These are phyloP conservation scores for Tetanocera ferruginea DNA, from an alignment of 2,888 invertebrate species.

Conservation along the genomic window DNA sequence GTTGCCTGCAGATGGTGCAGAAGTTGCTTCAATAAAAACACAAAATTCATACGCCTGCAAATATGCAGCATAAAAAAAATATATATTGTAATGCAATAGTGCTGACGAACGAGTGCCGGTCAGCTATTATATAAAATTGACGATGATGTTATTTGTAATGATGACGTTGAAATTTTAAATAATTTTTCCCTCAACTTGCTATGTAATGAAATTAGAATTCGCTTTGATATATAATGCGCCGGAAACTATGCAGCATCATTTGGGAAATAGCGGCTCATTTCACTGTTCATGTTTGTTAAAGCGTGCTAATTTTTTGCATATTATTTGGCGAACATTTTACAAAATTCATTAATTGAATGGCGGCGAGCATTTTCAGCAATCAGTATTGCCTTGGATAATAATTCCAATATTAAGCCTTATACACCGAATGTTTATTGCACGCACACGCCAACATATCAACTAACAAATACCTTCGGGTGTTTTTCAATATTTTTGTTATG, in stretches of 20 bases:
- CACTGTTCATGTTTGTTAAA: not conserved
- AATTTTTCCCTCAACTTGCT: not conserved
- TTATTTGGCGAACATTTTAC: not conserved
- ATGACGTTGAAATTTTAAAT: not conserved
- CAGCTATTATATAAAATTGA: not conserved
- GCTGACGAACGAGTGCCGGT: not conserved
- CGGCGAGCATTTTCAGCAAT: not conserved
- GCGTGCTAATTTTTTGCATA: not conserved
- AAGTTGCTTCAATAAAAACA: not conserved
- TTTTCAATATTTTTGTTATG: not conserved
- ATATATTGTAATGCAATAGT: not conserved
- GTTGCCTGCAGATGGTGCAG: not conserved
- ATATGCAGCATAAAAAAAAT: not conserved
- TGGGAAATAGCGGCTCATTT: not conserved
- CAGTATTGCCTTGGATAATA: not conserved
- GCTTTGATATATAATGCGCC: not conserved
- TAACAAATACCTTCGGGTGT: not conserved
- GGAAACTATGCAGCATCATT: constrained; percentile 23
- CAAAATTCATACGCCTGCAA: not conserved
- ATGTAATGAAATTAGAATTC: not conserved
- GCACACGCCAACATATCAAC: not conserved
- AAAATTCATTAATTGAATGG: constrained; percentile 7
- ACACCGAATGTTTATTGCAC: not conserved
- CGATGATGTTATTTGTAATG: not conserved
- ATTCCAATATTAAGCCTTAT: not conserved